Evolutionary conservation across 2,797 vertebrate genomes (phyloP).

Genomic region (Phyllotis vaccarum): DNA sequence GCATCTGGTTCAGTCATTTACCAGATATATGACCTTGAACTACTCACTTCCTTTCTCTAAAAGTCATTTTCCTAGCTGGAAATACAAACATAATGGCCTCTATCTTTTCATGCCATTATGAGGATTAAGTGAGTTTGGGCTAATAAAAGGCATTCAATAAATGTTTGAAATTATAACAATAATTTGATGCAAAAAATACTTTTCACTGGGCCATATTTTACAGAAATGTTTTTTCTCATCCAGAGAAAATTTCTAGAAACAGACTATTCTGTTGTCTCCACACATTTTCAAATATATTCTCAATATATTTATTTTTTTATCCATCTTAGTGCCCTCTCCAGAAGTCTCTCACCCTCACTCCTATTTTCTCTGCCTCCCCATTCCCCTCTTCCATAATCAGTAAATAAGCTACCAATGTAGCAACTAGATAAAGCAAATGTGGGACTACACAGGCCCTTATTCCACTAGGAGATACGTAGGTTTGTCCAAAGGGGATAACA

Average conservation of each 20-base stretch:
- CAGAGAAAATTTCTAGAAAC: constrained; percentile 23
- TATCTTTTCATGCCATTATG: constrained; percentile 3
- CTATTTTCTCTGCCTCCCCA: not conserved
- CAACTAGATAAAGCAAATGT: constrained; percentile 68
- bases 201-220: not conserved
- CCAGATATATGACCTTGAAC: constrained; percentile 40
- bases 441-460: not conserved
- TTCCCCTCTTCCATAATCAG: not conserved
- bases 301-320: constrained; percentile 32
- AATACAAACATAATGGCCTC: constrained; percentile 30
- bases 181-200: constrained; percentile 33
- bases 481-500: constrained; percentile 55
- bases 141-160: constrained; percentile 22
- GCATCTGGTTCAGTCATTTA: constrained; percentile 40
- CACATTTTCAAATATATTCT: constrained; percentile 47
- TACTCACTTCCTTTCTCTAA: constrained; percentile 1
- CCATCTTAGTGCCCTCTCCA: constrained; percentile 11
- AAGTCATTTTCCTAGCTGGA: constrained; percentile 30
- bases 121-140: constrained; percentile 16
- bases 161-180: not conserved
- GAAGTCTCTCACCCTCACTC: not conserved
- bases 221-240: constrained; percentile 9
- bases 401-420: constrained; percentile 24
- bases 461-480: constrained; percentile 55
- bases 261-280: not conserved